A percentile compares a stretch with the other conserved stretches of the same genome.
Conservation (phyloP, 2,888 invertebrate species). For the Cheiracanthium punctorium region DNA sequence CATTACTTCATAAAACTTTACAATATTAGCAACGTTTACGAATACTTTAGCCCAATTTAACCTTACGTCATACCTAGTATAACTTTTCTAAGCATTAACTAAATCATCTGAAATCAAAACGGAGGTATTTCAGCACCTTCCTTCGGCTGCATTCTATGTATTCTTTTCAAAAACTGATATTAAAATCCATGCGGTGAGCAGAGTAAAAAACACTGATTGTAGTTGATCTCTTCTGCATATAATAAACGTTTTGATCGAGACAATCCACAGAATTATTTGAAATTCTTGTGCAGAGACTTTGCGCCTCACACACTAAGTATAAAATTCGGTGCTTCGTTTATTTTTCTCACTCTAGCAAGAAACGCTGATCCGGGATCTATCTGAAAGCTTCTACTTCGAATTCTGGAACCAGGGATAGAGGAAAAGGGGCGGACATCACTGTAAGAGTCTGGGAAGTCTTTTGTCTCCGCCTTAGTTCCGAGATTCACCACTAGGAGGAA, state of each 20-base stretch:
- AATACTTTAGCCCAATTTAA: too few species aligned
- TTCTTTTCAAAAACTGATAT: too few species aligned
- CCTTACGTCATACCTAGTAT: too few species aligned
- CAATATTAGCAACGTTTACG: too few species aligned
- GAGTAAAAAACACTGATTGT: conserved; percentile 4
- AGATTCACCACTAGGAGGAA: conserved; percentile 49
- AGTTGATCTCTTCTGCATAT: background rate
- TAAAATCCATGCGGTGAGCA: background rate
- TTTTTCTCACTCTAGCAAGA: conserved; percentile 26
- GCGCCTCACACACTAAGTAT: background rate
- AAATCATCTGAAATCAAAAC: too few species aligned
- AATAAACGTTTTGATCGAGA: too few species aligned
- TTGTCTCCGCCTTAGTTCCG: conserved; percentile 40
- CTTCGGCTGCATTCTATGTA: too few species aligned
- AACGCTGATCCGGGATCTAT: conserved; percentile 53
- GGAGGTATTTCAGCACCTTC: too few species aligned
- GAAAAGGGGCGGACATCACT: conserved; percentile 18
- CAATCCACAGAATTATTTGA: too few species aligned
- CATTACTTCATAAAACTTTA: too few species aligned
- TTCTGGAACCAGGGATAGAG: conserved; percentile 22
- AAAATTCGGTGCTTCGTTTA: background rate
- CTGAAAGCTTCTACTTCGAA: conserved; percentile 36
- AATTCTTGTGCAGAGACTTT: too few species aligned
- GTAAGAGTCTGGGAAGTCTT: conserved; percentile 48
- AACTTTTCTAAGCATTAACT: too few species aligned